Evolutionary conservation across 2,797 vertebrate genomes (phyloP).

Genomic region (Enteromius mattozi): DNA sequence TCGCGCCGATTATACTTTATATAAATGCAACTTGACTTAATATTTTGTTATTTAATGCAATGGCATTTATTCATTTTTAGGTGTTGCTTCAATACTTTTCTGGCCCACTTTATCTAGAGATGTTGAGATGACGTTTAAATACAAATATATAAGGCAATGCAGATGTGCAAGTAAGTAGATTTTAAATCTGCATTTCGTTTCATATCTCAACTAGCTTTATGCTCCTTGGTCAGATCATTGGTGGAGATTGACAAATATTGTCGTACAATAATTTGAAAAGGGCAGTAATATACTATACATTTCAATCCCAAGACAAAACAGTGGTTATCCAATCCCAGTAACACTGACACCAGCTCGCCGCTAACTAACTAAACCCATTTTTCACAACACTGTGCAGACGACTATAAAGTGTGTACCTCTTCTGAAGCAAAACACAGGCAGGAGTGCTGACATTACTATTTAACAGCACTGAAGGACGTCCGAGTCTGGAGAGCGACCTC

Average conservation of each 20-base stretch:
- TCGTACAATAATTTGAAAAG: not conserved
- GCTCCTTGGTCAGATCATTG: not conserved
- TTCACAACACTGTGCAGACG: not conserved
- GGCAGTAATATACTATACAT: not conserved
- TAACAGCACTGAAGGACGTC: slow-evolving; percentile 82
- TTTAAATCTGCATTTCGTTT: not conserved
- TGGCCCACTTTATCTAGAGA: not conserved
- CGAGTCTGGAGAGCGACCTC: slow-evolving; percentile 78
- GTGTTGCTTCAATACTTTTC: not conserved
- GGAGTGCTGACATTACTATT: slow-evolving; percentile 67
- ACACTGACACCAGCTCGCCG: not conserved
- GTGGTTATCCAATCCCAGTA: slow-evolving; percentile 20
- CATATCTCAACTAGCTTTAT: not conserved
- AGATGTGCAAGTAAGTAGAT: not conserved
- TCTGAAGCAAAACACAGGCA: slow-evolving; percentile 73
- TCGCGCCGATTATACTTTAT: too few relatives aligned
- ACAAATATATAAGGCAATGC: not conserved
- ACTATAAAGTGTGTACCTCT: slow-evolving; percentile 66
- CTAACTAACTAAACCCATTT: not conserved
- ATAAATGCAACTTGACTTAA: not conserved
- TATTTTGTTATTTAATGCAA: not conserved
- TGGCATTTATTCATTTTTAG: not conserved
- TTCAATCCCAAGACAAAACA: not conserved
- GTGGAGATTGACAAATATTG: not conserved
- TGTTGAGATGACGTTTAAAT: not conserved